These are phyloP conservation scores for Tympanuchus pallidicinctus DNA, from an alignment of 2,113 vertebrate genomes.

Conservation along the genomic window DNA sequence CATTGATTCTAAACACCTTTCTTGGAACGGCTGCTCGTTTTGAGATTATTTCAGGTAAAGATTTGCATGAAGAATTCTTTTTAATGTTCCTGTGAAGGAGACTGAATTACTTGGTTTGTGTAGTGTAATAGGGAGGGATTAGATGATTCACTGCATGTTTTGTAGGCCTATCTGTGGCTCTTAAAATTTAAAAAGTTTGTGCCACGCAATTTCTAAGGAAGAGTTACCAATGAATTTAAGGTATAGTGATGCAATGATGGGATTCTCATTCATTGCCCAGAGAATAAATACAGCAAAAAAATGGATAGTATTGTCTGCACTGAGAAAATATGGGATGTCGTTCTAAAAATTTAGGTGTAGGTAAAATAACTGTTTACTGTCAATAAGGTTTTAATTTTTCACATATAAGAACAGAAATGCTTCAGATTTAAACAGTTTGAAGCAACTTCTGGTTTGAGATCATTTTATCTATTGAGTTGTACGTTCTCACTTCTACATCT, in stretches of 20 bases:
- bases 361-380: background rate
- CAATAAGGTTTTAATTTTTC: background rate
- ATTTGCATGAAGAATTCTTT: background rate
- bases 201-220: background rate
- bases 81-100: background rate
- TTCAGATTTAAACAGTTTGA: background rate
- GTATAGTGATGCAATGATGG: background rate
- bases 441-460: background rate
- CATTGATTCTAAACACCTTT: background rate
- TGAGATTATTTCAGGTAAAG: background rate
- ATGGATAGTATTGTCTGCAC: background rate
- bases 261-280: slow-evolving; percentile 61
- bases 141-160: background rate
- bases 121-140: background rate
- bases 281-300: slow-evolving; percentile 61
- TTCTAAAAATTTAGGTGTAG: background rate
- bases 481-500: background rate
- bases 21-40: background rate
- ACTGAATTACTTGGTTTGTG: background rate
- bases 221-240: background rate
- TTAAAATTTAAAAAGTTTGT: background rate
- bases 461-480: background rate
- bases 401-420: background rate
- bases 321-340: background rate
- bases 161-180: background rate